Base-by-base conservation (phyloP, 2,888 invertebrate genomes). In the Acanthosepion esculentum region DNA sequence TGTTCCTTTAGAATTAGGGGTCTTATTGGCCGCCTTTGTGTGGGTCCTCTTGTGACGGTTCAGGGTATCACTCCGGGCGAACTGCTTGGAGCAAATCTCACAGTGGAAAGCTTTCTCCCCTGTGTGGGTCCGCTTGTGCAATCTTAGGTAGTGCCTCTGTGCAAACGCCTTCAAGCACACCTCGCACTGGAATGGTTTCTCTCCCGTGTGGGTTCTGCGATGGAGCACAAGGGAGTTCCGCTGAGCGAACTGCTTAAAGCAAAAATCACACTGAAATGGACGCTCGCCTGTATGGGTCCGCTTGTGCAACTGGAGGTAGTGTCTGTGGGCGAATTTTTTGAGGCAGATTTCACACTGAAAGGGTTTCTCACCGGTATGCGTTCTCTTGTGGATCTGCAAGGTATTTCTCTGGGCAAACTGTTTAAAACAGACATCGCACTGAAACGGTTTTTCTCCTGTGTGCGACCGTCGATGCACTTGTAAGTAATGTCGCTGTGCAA, bases 321-420 rank as follows among this genome's bases (percentile, higher is more conserved):
- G 93, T 50, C 53, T 93, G 50, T 93, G 93, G 50, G 93, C 93
- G 48, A 93, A 93, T 29, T 93, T 93, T n/a, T 93, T 93, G 29
- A 50, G 93, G 93, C 93, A 93, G 53, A 93, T 53, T 50, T 93
- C 93, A 50, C 93, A 93, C 53, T 93, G 93, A n/a, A 50, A 93
- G 48, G 93, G 93, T 50, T 93, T 93, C 93, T 93, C 93, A 53
- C 93, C 93, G 15, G 93, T 93, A n/a, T 93, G 93, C 3, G 93
- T 93, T 50, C 93, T 50, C 93, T 93, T 93, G 50, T 93, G 93
- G 29, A 93, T 93, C 93, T 93, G 93, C n/a, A 93, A 50, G 29
- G 93, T 93, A 53, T 93, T 93, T 29, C 93, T 50, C 50, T 93
- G 93, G 18, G 93, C 93, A 93, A 93, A 93, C n/a, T 93, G 93